Conservation (phyloP, 2,888 invertebrate species). For the Clostera curtula region DNA sequence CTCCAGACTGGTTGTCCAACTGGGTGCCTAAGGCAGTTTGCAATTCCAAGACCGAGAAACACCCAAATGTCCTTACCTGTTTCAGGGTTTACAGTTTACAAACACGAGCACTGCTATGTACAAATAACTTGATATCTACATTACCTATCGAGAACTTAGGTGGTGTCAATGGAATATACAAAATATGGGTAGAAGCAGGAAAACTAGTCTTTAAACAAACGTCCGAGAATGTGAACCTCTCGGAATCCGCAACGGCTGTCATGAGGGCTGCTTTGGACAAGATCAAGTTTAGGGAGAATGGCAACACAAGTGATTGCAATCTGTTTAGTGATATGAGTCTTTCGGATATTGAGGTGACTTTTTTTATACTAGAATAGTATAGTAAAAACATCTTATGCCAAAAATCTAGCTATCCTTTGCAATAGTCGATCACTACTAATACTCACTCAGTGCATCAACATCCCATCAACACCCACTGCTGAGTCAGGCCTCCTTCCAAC, state of each 20-base stretch:
- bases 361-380: not conserved
- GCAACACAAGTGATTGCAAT: conserved; percentile 36
- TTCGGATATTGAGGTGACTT: conserved; percentile 71
- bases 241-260: conserved; percentile 82
- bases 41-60: no score
- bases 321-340: conserved; percentile 73
- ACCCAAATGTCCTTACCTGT: no score
- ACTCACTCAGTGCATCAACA: no score
- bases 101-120: conserved; percentile 79
- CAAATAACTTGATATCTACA: conserved; percentile 80
- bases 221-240: conserved; percentile 63
- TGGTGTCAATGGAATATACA: conserved; percentile 76
- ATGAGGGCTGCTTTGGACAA: conserved; percentile 84
- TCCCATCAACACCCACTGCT: no score
- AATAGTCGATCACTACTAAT: no score
- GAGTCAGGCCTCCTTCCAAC: no score
- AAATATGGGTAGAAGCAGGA: conserved; percentile 80
- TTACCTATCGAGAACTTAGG: conserved; percentile 78
- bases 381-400: no score
- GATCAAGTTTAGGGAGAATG: conserved; percentile 67
- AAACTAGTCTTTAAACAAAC: conserved; percentile 76
- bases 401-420: no score
- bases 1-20: no score
- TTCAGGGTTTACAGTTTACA: conserved; percentile 72
- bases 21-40: no score